Evolutionary conservation across 2,888 invertebrate species (phyloP).

Genomic region (Seira musarum): DNA sequence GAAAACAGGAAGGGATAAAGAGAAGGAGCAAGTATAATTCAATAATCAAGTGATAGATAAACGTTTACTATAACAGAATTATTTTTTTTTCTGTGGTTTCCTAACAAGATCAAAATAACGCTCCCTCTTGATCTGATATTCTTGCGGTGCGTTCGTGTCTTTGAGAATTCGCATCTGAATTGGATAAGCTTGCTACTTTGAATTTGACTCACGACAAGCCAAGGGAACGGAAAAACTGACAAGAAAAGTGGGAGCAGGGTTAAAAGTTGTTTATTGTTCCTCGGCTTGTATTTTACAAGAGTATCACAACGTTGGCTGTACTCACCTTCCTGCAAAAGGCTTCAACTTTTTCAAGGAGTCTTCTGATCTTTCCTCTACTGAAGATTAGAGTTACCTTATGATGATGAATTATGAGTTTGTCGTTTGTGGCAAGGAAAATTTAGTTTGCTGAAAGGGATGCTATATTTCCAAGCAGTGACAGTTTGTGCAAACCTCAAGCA

Average conservation of each 20-base stretch:
- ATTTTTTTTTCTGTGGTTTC: slow-evolving; percentile 10
- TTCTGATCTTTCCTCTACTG: slow-evolving; percentile 35
- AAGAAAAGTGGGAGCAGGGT: slow-evolving; percentile 31
- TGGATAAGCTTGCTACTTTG: slow-evolving; percentile 31
- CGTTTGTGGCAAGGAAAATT: slow-evolving; percentile 48
- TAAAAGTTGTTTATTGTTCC: slow-evolving; percentile 14
- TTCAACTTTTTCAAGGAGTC: slow-evolving; percentile 1
- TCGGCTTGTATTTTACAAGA: slow-evolving; percentile 22
- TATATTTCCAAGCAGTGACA: neutral
- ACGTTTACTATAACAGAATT: slow-evolving; percentile 16
- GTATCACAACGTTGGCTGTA: neutral
- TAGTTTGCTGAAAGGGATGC: slow-evolving; percentile 40
- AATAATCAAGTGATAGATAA: slow-evolving; percentile 16
- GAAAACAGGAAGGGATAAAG: neutral
- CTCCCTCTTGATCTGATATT: slow-evolving; percentile 17
- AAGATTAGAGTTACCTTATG: slow-evolving; percentile 60
- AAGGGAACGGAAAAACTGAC: slow-evolving; percentile 38
- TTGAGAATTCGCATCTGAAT: slow-evolving; percentile 22
- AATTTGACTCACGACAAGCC: slow-evolving; percentile 48
- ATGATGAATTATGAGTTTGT: slow-evolving; percentile 61
- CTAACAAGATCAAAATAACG: slow-evolving; percentile 47
- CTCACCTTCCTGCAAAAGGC: neutral
- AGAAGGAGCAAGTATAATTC: neutral
- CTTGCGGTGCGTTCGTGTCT: slow-evolving; percentile 34
- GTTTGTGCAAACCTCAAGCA: slow-evolving; percentile 3